Evolutionary conservation across 2,797 vertebrate genomes (phyloP).

Genomic region (Sciurus vulgaris): DNA sequence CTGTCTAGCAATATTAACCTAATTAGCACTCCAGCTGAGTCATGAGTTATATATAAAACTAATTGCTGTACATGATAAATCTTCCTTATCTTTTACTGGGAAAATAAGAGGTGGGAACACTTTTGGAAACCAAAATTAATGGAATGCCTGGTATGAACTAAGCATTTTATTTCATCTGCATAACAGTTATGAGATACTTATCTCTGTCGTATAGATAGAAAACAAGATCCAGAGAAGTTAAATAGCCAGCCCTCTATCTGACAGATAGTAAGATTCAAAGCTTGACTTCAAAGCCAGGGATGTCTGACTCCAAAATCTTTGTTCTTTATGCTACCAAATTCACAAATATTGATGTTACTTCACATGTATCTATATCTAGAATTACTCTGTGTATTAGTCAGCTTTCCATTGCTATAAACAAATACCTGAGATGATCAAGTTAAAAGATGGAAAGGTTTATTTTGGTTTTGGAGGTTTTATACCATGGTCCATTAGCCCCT

Average conservation of each 20-base stretch:
- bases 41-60: neutral
- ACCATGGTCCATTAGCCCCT: no score
- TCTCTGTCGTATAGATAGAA: neutral
- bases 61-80: neutral
- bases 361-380: neutral
- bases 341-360: neutral
- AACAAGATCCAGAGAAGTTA: neutral
- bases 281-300: neutral
- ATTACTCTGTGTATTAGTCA: neutral
- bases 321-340: neutral
- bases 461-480: neutral
- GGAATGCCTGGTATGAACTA: neutral
- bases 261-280: neutral
- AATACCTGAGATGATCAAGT: neutral
- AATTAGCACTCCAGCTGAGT: neutral
- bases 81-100: conserved; percentile 22
- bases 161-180: neutral
- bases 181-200: neutral
- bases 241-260: neutral
- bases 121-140: neutral
- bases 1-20: neutral
- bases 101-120: neutral
- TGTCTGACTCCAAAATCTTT: neutral
- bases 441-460: neutral
- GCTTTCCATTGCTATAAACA: neutral